phyloP scores from a whole-genome alignment of 2,113 vertebrate genomes.

The Calonectris borealis region DNA sequence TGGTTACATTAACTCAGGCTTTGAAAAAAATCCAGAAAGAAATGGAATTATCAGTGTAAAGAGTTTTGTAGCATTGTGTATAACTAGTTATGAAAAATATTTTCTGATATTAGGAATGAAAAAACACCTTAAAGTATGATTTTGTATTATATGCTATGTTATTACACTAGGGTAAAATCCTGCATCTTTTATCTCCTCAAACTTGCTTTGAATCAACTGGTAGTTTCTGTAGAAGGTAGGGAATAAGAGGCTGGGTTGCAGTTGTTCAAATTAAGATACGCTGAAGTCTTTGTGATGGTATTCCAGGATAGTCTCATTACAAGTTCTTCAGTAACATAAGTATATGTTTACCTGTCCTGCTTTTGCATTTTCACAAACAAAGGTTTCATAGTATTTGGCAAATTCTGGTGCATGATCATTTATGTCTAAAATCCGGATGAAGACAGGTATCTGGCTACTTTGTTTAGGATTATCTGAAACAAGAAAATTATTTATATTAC shows the following conservation, averaged over 20 bases:
- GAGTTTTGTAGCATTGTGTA: neutral
- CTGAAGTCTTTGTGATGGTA: neutral
- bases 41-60: neutral
- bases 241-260: neutral
- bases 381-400: slow-evolving; percentile 80
- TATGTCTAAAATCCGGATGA: slow-evolving; percentile 81
- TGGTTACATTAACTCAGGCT: neutral
- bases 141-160: neutral
- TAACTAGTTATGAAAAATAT: neutral
- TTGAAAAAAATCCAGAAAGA: neutral
- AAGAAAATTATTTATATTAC: slow-evolving; percentile 10
- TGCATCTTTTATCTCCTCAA: neutral
- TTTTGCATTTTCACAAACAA: slow-evolving; percentile 85
- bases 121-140: fast-evolving
- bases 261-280: neutral
- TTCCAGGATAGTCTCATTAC: neutral
- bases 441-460: slow-evolving; percentile 75
- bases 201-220: neutral
- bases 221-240: neutral
- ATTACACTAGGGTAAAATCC: neutral
- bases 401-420: slow-evolving; percentile 83
- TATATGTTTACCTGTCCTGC: slow-evolving; percentile 77
- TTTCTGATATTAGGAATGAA: neutral
- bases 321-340: neutral
- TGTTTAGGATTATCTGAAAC: slow-evolving; percentile 79